A percentile compares a stretch with the other conserved stretches of the same genome.
phyloP scores from a whole-genome alignment of 2,113 vertebrate species.

The Malurus melanocephalus region DNA sequence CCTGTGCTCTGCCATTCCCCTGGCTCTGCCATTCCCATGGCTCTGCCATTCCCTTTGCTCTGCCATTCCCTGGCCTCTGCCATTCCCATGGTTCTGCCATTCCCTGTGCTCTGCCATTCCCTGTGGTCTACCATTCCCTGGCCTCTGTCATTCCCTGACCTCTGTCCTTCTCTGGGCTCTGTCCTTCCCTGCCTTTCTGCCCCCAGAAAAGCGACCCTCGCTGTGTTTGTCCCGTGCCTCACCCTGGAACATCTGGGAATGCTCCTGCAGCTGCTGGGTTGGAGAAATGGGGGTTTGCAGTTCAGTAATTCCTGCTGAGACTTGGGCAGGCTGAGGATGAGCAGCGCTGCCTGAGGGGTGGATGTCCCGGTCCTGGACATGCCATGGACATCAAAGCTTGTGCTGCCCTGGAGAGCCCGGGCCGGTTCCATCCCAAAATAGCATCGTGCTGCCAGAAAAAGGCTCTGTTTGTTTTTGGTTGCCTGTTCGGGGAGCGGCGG shows the following conservation, averaged over 20 bases:
- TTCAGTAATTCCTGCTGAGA: not conserved
- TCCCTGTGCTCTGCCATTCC: no score
- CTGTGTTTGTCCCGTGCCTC: not conserved
- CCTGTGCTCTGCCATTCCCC: no score
- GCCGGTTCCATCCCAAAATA: constrained; percentile 24
- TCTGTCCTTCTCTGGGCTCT: no score
- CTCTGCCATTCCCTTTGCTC: no score
- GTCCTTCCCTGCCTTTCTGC: not conserved
- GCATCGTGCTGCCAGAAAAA: not conserved
- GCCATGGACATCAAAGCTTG: not conserved
- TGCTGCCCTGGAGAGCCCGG: not conserved
- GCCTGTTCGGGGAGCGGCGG: constrained; percentile 24
- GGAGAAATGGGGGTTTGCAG: not conserved
- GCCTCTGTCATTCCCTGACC: no score
- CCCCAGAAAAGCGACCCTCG: not conserved
- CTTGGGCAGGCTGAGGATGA: not conserved
- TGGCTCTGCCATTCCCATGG: no score
- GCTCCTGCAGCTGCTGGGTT: not conserved
- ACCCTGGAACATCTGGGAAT: fast-evolving
- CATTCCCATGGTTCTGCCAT: no score
- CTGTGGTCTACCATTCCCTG: no score
- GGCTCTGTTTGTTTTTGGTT: constrained; percentile 41
- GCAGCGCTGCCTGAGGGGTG: not conserved
- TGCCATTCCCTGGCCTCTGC: no score
- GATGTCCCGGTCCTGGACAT: not conserved